A percentile compares a stretch with the other conserved stretches of the same genome.
These are phyloP conservation scores for Corvus cornix DNA, from an alignment of 2,113 vertebrate genomes.

Conservation along the genomic window DNA sequence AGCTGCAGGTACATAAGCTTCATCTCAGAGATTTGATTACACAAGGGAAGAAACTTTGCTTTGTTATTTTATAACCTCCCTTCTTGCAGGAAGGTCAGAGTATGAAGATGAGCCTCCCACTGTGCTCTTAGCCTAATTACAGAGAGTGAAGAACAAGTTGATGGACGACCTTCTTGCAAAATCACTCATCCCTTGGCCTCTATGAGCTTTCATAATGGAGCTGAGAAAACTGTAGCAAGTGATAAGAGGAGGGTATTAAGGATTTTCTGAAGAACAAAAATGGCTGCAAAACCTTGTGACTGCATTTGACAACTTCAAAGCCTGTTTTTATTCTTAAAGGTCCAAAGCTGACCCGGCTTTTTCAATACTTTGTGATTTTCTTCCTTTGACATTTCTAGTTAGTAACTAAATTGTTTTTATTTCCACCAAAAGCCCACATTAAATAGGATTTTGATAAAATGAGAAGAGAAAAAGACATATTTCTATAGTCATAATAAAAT, in stretches of 20 bases:
- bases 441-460: background rate
- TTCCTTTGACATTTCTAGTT: background rate
- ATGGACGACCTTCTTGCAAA: slow-evolving; percentile 6
- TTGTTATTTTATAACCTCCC: background rate
- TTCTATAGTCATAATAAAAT: background rate
- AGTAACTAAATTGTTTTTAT: background rate
- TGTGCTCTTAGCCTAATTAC: slow-evolving; percentile 39
- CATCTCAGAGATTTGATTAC: background rate
- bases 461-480: background rate
- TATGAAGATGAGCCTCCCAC: slow-evolving; percentile 32
- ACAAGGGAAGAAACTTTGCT: background rate
- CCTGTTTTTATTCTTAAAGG: background rate
- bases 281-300: background rate
- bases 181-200: slow-evolving; percentile 9
- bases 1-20: background rate
- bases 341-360: background rate
- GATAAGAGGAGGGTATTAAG: background rate
- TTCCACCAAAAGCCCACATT: background rate
- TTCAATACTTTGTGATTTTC: background rate
- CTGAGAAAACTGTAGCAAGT: background rate
- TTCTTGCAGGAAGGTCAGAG: slow-evolving; percentile 12
- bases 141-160: slow-evolving; percentile 1
- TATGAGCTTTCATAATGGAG: background rate
- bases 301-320: background rate
- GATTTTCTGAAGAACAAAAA: background rate